Conservation (phyloP, 2,888 invertebrate species). For the Drosophila seclusa region DNA sequence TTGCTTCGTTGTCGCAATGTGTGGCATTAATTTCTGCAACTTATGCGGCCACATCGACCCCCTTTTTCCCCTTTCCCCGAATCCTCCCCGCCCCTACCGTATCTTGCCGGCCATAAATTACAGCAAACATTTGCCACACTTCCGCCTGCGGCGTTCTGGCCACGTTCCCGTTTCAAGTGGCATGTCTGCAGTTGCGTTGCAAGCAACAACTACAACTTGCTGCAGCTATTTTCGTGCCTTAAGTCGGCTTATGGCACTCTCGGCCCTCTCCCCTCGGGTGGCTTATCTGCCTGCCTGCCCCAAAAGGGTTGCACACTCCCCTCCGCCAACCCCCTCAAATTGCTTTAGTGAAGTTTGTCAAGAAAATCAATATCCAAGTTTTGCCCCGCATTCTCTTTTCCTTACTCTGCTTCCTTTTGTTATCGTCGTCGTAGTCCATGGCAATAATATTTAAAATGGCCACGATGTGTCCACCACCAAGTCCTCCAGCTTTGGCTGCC, state of each 20-base stretch:
- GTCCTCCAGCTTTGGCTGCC: conserved; percentile 11
- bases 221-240: conserved; percentile 71
- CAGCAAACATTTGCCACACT: conserved; percentile 77
- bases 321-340: background rate
- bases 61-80: conserved; percentile 8
- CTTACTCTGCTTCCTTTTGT: conserved; percentile 33
- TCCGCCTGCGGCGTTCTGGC: conserved; percentile 49
- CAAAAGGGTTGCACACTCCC: conserved; percentile 46
- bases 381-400: conserved; percentile 14
- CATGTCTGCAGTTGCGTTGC: conserved; percentile 61
- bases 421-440: conserved; percentile 60
- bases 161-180: conserved; percentile 44
- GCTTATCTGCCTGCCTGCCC: conserved; percentile 41
- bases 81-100: background rate
- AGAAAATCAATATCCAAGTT: conserved; percentile 49
- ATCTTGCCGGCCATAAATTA: conserved; percentile 66
- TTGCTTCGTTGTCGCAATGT: conserved; percentile 63
- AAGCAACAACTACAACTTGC: conserved; percentile 40
- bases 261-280: background rate
- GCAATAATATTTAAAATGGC: conserved; percentile 76
- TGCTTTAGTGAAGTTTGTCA: conserved; percentile 37
- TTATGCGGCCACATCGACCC: conserved; percentile 68
- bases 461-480: conserved; percentile 33
- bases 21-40: conserved; percentile 71
- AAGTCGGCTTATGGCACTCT: conserved; percentile 72